Evolutionary conservation across 2,888 invertebrate genomes (phyloP).

Genomic region (Dryadula phaetusa): DNA sequence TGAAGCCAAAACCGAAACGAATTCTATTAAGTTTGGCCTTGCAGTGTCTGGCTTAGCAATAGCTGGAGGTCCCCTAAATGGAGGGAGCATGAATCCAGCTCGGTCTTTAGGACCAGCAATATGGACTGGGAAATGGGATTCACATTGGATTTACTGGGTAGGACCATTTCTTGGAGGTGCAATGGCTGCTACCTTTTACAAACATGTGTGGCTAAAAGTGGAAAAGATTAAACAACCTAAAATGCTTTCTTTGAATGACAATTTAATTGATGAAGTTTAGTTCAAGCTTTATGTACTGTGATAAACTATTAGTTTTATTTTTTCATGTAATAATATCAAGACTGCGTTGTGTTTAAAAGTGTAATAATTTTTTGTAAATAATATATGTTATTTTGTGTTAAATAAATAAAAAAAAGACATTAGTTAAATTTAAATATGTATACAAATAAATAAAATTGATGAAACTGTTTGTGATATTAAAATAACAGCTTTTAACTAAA

Average conservation of each 20-base stretch:
- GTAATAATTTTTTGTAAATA: background rate
- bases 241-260: conserved; percentile 27
- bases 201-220: conserved; percentile 56
- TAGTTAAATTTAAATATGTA: no score
- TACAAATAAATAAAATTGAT: no score
- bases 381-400: no score
- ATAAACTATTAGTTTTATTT: no score
- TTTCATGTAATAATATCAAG: background rate
- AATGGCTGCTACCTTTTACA: conserved; percentile 61
- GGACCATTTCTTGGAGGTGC: conserved; percentile 80
- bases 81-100: conserved; percentile 89
- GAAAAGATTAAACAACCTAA: conserved; percentile 42
- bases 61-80: conserved; percentile 88
- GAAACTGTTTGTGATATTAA: no score
- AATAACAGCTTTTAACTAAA: no score
- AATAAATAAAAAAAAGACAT: no score
- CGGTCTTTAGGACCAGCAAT: conserved; percentile 89
- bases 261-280: conserved; percentile 18
- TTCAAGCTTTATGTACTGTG: background rate
- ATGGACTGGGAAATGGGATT: conserved; percentile 86
- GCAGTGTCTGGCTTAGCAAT: conserved; percentile 86
- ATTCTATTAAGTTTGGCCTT: conserved; percentile 87
- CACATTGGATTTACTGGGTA: conserved; percentile 90
- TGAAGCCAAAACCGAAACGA: conserved; percentile 85
- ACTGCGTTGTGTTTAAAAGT: no score